phyloP scores from a whole-genome alignment of 2,888 invertebrate genomes.

The Mermis nigrescens region DNA sequence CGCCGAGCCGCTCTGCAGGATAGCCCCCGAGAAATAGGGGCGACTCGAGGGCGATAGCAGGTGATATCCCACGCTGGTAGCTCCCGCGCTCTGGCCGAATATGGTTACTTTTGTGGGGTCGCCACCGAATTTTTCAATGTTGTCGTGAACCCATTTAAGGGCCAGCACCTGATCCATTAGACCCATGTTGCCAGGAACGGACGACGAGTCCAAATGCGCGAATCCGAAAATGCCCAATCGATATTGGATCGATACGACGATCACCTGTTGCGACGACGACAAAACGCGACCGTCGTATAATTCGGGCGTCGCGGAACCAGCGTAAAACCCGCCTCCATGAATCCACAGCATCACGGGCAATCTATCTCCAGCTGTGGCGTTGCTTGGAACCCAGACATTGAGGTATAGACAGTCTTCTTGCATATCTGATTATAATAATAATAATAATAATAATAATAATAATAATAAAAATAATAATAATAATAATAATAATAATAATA shows the following conservation, averaged over 20 bases:
- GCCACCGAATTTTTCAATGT: constrained; percentile 55
- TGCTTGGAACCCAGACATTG: no score
- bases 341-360: no score
- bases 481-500: no score
- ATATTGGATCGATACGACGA: constrained; percentile 39
- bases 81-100: constrained; percentile 52
- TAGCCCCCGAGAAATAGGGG: background rate
- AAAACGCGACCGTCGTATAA: no score
- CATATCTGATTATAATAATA: no score
- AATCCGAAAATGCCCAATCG: constrained; percentile 36
- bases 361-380: no score
- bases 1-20: background rate
- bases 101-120: constrained; percentile 53
- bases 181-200: constrained; percentile 38
- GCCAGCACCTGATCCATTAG: constrained; percentile 34
- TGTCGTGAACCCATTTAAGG: constrained; percentile 41
- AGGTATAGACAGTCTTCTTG: no score
- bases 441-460: no score
- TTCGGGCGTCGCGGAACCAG: no score
- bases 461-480: no score
- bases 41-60: background rate
- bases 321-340: no score
- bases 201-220: constrained; percentile 28
- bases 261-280: constrained; percentile 31
- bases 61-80: constrained; percentile 25